Evolutionary conservation across 2,113 vertebrate genomes (phyloP).

Genomic region (Anas platyrhynchos): DNA sequence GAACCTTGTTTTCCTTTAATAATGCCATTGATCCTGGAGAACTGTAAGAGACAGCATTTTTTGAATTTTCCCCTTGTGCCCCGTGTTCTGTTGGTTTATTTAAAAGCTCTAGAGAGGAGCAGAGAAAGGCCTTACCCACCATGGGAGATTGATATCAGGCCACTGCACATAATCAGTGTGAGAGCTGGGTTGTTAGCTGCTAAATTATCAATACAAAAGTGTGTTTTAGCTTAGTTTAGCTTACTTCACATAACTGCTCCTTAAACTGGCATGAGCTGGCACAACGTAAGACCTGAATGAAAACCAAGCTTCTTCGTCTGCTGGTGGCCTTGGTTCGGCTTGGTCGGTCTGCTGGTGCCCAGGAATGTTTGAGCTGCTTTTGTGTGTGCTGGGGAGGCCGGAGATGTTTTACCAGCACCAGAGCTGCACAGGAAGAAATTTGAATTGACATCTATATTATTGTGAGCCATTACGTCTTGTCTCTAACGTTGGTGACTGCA

Average conservation of each 20-base stretch:
- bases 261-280: not conserved
- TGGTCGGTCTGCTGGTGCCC: not conserved
- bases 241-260: not conserved
- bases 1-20: not conserved
- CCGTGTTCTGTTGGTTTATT: not conserved
- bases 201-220: not conserved
- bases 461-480: slow-evolving; percentile 14
- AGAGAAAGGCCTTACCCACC: not conserved
- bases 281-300: not conserved
- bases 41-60: not conserved
- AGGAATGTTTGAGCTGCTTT: not conserved
- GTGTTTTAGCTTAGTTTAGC: not conserved
- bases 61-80: not conserved
- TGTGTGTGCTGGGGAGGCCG: not conserved
- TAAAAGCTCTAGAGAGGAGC: not conserved
- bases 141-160: not conserved
- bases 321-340: not conserved
- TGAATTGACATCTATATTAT: not conserved
- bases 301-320: not conserved
- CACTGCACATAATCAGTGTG: not conserved
- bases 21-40: not conserved
- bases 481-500: not conserved
- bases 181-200: not conserved
- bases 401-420: not conserved
- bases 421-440: slow-evolving; percentile 4